Evolutionary conservation across 2,113 vertebrate genomes (phyloP).

Genomic region (Pteropus alecto): DNA sequence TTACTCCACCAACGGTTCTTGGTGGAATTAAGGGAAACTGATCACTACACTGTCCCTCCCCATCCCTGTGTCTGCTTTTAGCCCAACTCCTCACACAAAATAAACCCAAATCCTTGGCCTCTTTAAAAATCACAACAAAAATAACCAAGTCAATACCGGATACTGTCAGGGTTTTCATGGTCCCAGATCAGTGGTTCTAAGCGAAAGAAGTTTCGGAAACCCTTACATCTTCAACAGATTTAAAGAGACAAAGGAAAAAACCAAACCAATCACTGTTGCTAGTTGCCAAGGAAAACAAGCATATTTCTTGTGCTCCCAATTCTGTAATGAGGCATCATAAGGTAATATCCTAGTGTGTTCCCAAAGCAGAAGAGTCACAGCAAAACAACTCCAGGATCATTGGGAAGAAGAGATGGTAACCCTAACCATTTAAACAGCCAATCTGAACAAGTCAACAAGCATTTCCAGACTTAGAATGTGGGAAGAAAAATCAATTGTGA

Average conservation of each 20-base stretch:
- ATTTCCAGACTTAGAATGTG: background rate
- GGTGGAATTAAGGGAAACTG: background rate
- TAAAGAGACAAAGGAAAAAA: background rate
- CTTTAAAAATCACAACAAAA: background rate
- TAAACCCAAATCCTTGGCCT: background rate
- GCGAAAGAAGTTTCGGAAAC: background rate
- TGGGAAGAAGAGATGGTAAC: background rate
- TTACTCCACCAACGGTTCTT: background rate
- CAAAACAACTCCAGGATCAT: accelerated
- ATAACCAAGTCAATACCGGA: background rate
- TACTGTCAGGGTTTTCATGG: background rate
- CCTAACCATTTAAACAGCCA: background rate
- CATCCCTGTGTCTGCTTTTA: background rate
- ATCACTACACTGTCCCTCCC: background rate
- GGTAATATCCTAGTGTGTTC: too few species aligned
- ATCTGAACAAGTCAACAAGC: background rate
- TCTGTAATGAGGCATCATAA: background rate
- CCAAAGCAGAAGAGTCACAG: background rate
- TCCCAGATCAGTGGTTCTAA: background rate
- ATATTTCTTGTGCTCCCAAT: background rate
- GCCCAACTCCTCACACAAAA: background rate
- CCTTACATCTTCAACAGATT: background rate
- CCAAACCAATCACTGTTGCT: background rate
- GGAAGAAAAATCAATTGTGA: background rate
- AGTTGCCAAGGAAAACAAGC: background rate